Conservation (phyloP, 1,140 invertebrate genomes). For the Rhynchophorus ferrugineus region DNA sequence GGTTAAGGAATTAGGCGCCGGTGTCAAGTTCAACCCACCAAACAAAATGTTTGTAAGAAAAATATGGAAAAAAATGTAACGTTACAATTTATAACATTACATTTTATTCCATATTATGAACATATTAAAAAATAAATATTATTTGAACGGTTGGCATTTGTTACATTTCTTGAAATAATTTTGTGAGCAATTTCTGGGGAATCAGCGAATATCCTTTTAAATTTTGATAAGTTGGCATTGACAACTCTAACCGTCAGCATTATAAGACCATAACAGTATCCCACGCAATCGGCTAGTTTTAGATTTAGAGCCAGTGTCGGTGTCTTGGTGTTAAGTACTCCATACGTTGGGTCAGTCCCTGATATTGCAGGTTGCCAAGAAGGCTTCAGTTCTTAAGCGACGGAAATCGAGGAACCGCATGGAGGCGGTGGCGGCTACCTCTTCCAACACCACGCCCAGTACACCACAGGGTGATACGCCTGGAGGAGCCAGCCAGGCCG, state of each 20-base stretch:
- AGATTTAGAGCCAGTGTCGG: slow-evolving; percentile 38
- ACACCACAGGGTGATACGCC: slow-evolving; percentile 31
- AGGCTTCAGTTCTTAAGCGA: slow-evolving; percentile 62
- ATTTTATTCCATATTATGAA: too few species aligned
- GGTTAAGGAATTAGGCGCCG: too few species aligned
- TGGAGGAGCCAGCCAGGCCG: slow-evolving; percentile 11
- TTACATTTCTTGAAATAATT: too few species aligned
- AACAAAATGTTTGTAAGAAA: too few species aligned
- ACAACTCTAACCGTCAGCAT: neutral
- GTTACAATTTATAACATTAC: too few species aligned
- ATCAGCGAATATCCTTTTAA: too few species aligned
- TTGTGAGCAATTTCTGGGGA: too few species aligned
- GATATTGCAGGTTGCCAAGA: slow-evolving; percentile 65
- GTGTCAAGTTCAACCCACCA: too few species aligned
- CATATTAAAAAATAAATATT: too few species aligned
- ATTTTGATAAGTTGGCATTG: too few species aligned
- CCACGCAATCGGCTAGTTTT: slow-evolving; percentile 21
- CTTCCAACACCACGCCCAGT: slow-evolving; percentile 22
- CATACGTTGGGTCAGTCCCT: slow-evolving; percentile 53
- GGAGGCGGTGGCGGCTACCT: slow-evolving; percentile 41
- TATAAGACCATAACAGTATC: neutral
- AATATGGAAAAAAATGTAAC: too few species aligned
- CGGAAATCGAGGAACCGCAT: slow-evolving; percentile 62
- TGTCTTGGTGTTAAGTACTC: slow-evolving; percentile 42
- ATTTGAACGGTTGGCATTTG: too few species aligned